These are phyloP conservation scores for Panagrolaimus sp. DNA, from an alignment of 1,140 invertebrate genomes.

Conservation along the genomic window DNA sequence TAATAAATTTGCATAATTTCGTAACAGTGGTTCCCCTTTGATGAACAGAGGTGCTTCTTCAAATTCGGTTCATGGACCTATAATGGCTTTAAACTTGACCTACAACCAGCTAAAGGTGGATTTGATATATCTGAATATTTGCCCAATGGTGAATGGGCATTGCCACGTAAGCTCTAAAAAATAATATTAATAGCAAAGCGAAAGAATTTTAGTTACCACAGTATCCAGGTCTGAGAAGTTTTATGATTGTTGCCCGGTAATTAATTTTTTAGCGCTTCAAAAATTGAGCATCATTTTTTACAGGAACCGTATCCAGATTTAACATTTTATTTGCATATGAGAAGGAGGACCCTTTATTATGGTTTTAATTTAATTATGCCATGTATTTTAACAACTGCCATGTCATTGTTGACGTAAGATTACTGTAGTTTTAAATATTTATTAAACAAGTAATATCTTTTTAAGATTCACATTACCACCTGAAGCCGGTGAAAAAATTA, in stretches of 20 bases:
- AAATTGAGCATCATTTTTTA: neutral
- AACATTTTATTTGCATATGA: constrained; percentile 92
- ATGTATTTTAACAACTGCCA: constrained; percentile 94
- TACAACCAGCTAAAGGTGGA: constrained; percentile 68
- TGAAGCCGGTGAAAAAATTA: constrained; percentile 97
- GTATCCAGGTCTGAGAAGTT: constrained; percentile 57
- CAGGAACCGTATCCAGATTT: constrained; percentile 68
- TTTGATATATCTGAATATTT: constrained; percentile 72
- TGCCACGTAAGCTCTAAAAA: constrained; percentile 60
- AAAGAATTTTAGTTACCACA: constrained; percentile 51
- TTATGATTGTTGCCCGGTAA: constrained; percentile 52
- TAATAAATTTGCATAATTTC: neutral
- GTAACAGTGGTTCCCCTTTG: constrained; percentile 60
- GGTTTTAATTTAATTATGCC: constrained; percentile 94
- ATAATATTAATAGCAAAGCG: neutral
- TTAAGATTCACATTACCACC: constrained; percentile 95
- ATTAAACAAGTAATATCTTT: too few relatives aligned
- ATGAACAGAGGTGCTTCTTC: constrained; percentile 58
- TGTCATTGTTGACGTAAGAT: constrained; percentile 70
- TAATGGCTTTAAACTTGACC: constrained; percentile 84
- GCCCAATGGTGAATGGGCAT: constrained; percentile 89
- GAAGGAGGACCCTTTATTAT: constrained; percentile 94
- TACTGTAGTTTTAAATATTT: too few relatives aligned
- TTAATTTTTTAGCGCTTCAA: constrained; percentile 33
- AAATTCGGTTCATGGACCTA: constrained; percentile 92